phyloP scores from a whole-genome alignment of 1,140 invertebrate genomes.

The Microplitis mediator region DNA sequence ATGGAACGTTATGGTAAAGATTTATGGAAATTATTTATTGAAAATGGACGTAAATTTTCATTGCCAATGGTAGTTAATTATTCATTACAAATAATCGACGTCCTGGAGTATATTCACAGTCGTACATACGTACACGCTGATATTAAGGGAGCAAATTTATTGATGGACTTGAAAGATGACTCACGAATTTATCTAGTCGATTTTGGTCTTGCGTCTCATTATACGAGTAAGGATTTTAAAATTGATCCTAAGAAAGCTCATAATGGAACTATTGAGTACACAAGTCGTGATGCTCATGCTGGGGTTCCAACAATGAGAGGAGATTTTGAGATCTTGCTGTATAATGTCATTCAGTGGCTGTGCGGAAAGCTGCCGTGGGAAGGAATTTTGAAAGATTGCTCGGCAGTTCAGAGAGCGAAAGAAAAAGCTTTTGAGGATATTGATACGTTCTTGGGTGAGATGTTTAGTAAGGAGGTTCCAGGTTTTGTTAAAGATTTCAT shows the following conservation, averaged over 20 bases:
- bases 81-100: constrained; percentile 84
- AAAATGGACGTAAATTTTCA: constrained; percentile 74
- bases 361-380: constrained; percentile 85
- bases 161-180: constrained; percentile 74
- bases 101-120: constrained; percentile 86
- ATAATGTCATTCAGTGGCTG: constrained; percentile 92
- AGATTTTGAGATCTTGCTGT: constrained; percentile 91
- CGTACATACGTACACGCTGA: constrained; percentile 89
- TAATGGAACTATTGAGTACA: constrained; percentile 95
- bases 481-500: too few relatives aligned
- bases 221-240: constrained; percentile 76
- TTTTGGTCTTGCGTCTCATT: constrained; percentile 88
- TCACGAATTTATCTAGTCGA: constrained; percentile 90
- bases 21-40: constrained; percentile 80
- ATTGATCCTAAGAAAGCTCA: constrained; percentile 89
- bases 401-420: constrained; percentile 75
- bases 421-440: constrained; percentile 73
- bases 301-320: constrained; percentile 85
- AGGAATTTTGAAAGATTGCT: constrained; percentile 67
- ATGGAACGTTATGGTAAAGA: constrained; percentile 91
- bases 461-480: too few relatives aligned
- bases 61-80: constrained; percentile 78
- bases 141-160: constrained; percentile 89
- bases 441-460: constrained; percentile 55
- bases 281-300: constrained; percentile 90